Conservation (phyloP, 2,797 vertebrate genomes). For the Poecilia picta region DNA sequence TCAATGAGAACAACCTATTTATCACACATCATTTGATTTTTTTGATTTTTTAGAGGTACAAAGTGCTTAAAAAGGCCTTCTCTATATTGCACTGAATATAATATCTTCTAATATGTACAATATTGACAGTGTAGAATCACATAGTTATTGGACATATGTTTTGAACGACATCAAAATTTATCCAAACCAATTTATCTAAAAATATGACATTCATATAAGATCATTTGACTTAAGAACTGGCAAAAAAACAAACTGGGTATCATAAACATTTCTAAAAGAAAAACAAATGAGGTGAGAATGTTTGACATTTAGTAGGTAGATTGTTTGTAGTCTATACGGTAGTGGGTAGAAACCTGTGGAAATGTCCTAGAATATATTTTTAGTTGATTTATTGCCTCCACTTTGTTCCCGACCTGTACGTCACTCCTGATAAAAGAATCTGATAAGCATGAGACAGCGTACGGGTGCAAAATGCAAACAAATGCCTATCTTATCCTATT, state of each 20-base stretch:
- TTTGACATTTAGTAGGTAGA: neutral
- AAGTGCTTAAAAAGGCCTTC: neutral
- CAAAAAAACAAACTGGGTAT: neutral
- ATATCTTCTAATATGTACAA: neutral
- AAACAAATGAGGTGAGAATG: no score
- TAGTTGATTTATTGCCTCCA: neutral
- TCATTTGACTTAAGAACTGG: no score
- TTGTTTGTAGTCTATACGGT: neutral
- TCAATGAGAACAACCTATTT: neutral
- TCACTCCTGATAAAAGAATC: neutral
- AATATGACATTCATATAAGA: neutral
- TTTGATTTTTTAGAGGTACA: neutral
- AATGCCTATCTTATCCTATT: neutral
- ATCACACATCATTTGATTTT: neutral
- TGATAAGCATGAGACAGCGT: neutral
- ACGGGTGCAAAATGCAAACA: neutral
- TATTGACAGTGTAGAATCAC: no score
- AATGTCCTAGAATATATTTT: neutral
- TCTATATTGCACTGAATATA: neutral
- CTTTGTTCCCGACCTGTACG: neutral
- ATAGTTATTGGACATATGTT: no score
- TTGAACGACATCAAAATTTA: no score
- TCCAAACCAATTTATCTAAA: neutral
- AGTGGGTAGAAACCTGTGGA: no score
- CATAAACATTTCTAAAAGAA: neutral